Evolutionary conservation across 2,888 invertebrate genomes (phyloP).

Genomic region (Boloria selene): DNA sequence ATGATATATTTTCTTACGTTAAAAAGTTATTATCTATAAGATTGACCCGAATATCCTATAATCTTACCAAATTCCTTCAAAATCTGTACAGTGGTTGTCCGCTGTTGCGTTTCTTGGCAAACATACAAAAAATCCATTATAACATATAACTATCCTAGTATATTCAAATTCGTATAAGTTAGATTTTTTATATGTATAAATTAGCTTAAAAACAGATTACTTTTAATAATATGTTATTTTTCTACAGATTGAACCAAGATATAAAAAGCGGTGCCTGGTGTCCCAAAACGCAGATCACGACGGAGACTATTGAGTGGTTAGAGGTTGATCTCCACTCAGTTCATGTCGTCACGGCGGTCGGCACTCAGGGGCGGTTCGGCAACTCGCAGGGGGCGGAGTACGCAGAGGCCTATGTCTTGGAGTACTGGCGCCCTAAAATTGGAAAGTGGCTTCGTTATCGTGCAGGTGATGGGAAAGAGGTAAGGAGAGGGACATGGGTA

Average conservation of each 20-base stretch:
- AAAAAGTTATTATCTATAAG: too few species aligned
- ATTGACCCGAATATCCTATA: too few species aligned
- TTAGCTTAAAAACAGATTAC: too few species aligned
- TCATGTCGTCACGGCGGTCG: conserved; percentile 90
- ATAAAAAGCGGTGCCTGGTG: conserved; percentile 96
- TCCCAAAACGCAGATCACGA: conserved; percentile 90
- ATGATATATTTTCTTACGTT: too few species aligned
- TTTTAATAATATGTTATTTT: neutral
- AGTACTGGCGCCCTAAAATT: conserved; percentile 91
- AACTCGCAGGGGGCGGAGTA: conserved; percentile 95
- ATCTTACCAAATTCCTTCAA: too few species aligned
- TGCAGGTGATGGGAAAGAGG: conserved; percentile 89
- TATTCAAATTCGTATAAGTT: too few species aligned
- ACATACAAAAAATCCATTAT: too few species aligned
- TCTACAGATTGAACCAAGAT: conserved; percentile 89
- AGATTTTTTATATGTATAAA: too few species aligned
- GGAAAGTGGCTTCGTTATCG: conserved; percentile 93
- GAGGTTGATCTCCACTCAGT: conserved; percentile 90
- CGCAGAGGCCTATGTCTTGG: conserved; percentile 91
- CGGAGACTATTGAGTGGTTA: conserved; percentile 89
- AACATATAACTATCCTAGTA: too few species aligned
- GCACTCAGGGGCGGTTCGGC: conserved; percentile 94
- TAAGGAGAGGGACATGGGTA: conserved; percentile 56
- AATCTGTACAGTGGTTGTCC: too few species aligned
- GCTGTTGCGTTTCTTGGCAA: too few species aligned